Evolutionary conservation across 2,113 vertebrate species (phyloP), one percentile per base, ranked within the genome.

Genomic region (Hypanus sabinus): DNA sequence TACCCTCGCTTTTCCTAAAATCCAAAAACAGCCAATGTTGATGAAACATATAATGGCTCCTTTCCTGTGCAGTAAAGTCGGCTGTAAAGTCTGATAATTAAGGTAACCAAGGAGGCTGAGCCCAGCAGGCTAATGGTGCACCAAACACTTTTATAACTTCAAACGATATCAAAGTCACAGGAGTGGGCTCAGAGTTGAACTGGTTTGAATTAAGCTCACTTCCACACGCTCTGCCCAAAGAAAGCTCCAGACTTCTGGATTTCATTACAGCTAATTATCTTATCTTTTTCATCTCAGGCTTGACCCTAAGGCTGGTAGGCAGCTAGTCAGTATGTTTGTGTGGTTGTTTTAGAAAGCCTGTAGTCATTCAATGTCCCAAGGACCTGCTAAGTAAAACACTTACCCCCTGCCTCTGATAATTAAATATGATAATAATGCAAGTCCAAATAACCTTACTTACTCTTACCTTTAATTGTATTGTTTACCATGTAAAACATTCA

Each of bases 221-320:
- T 98, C 97, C 97, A 97, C 97, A 97, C 96, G 96, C 96, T 96
- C 97, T 97, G 97, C 97, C 97, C 98, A 98, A 98, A 98, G 96
- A 97, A 97, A 97, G 96, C 96, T 97, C 97, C 96, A 95, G 96
- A 97, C 97, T 98, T 98, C 98, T 99, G 98, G 98, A 97, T 99
- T 99, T 98, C 98, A 99, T 99, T 99, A 99, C 95, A 98, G 97
- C 98, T 98, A 99, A 99, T 99, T 98, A 98, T 99, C 98, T 99
- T 99, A 99, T 99, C 98, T 99, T 98, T 98, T 99, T 99, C 98
- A 98, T 99, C 98, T 98, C 98, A 97, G 96, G 96, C 97, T 97
- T 98, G 98, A 98, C 98, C 98, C 97, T 97, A 97, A 98, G 98
- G 97, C 97, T 98, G 98, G 98, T 97, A 98, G 97, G 97, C 97